These are phyloP conservation scores for Pipistrellus pipistrellus DNA, from an alignment of 2,797 vertebrate species.

Conservation along the genomic window DNA sequence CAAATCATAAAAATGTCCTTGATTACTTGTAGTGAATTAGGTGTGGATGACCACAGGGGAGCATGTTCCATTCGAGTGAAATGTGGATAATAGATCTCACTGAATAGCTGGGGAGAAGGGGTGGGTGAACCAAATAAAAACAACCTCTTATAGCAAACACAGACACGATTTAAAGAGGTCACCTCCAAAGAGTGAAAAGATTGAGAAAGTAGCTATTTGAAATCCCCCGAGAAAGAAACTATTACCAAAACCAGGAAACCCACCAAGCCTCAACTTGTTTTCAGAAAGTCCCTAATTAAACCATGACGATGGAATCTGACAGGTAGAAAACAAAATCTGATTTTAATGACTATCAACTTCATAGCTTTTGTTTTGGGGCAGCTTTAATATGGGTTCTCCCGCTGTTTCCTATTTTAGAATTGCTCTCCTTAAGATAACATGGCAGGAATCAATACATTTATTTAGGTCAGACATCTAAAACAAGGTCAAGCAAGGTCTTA, in stretches of 20 bases:
- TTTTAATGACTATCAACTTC: slow-evolving; percentile 39
- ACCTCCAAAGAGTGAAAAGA: background rate
- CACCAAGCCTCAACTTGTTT: slow-evolving; percentile 46
- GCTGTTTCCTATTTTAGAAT: slow-evolving; percentile 21
- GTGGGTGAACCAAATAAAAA: background rate
- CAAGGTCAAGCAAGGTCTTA: slow-evolving; percentile 38
- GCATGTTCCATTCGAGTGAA: background rate
- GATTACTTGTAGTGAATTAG: background rate
- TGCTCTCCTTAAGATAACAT: slow-evolving; percentile 39
- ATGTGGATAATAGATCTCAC: background rate
- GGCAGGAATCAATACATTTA: background rate
- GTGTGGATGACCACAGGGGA: background rate
- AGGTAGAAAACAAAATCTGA: slow-evolving; percentile 62
- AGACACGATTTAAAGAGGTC: slow-evolving; percentile 24
- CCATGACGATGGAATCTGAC: background rate
- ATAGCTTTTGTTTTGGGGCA: slow-evolving; percentile 15
- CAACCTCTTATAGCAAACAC: background rate
- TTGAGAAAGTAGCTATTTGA: slow-evolving; percentile 40
- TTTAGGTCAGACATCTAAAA: slow-evolving; percentile 49
- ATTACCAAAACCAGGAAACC: background rate
- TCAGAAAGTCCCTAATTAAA: slow-evolving; percentile 57
- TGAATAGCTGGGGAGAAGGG: background rate
- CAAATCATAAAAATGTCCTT: background rate
- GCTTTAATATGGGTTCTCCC: background rate
- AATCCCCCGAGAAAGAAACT: slow-evolving; percentile 17